Evolutionary conservation across 2,888 invertebrate genomes (phyloP).

Genomic region (Amiota minor): DNA sequence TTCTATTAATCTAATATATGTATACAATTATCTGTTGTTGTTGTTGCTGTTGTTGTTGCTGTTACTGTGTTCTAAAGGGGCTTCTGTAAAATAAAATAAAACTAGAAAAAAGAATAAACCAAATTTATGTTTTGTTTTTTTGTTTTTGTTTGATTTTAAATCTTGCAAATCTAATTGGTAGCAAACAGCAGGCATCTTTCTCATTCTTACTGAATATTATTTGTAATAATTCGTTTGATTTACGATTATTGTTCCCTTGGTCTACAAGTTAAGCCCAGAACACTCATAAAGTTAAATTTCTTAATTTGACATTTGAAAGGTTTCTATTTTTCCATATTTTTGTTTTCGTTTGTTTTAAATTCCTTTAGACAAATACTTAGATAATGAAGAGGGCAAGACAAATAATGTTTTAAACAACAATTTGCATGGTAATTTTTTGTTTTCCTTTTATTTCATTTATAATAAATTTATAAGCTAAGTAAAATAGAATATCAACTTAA

Average conservation of each 20-base stretch:
- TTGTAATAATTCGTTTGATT: too few relatives aligned
- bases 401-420: constrained; percentile 1
- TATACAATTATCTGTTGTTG: too few relatives aligned
- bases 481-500: too few relatives aligned
- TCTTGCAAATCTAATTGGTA: background rate
- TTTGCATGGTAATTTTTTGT: background rate
- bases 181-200: constrained; percentile 15
- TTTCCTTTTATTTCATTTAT: too few relatives aligned
- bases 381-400: background rate
- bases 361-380: background rate
- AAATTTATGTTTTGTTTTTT: background rate
- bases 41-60: too few relatives aligned
- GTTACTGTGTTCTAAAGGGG: background rate
- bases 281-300: too few relatives aligned
- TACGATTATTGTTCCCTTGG: too few relatives aligned
- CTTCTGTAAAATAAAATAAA: background rate
- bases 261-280: too few relatives aligned
- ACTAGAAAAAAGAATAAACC: background rate
- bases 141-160: constrained; percentile 7
- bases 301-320: background rate
- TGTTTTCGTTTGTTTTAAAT: background rate
- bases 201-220: background rate
- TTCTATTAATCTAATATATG: too few relatives aligned
- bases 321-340: background rate
- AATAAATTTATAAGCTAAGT: too few relatives aligned